phyloP scores from a whole-genome alignment of 2,888 invertebrate species.

The Ferdinandea cuprea region DNA sequence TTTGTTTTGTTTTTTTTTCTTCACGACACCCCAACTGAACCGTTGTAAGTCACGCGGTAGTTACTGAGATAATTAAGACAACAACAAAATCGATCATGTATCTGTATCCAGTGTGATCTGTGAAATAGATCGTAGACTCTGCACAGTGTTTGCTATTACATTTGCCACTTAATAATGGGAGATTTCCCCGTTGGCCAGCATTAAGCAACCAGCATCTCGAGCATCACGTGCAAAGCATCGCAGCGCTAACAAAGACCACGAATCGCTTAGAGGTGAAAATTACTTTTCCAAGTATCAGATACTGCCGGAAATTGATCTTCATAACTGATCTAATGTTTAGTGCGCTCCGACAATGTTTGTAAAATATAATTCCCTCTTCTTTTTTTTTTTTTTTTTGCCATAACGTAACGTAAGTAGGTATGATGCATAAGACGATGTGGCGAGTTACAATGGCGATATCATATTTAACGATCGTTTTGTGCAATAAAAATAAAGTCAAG shows the following conservation, averaged over 20 bases:
- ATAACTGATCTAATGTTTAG: constrained; percentile 17
- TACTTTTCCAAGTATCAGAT: constrained; percentile 56
- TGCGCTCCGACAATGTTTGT: constrained; percentile 22
- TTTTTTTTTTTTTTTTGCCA: constrained; percentile 31
- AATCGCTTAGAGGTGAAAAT: constrained; percentile 39
- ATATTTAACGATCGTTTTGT: constrained; percentile 1
- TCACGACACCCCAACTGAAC: constrained; percentile 16
- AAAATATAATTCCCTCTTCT: too few relatives aligned
- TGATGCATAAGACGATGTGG: too few relatives aligned
- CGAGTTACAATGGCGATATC: neutral
- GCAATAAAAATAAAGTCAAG: constrained; percentile 14
- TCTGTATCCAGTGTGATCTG: constrained; percentile 41
- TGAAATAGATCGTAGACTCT: constrained; percentile 24
- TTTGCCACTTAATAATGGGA: constrained; percentile 29
- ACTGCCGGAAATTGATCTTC: constrained; percentile 67
- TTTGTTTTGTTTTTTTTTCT: too few relatives aligned
- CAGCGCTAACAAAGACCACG: neutral
- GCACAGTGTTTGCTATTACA: constrained; percentile 50
- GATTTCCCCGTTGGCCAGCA: constrained; percentile 9
- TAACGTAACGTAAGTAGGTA: too few relatives aligned
- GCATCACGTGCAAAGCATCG: constrained; percentile 24
- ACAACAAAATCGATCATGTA: constrained; percentile 56
- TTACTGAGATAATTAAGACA: constrained; percentile 46
- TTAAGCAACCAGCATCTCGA: too few relatives aligned
- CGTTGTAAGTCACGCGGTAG: constrained; percentile 70